These are phyloP conservation scores for Phrynosoma platyrhinos DNA, from an alignment of 2,113 vertebrate genomes.

Conservation along the genomic window DNA sequence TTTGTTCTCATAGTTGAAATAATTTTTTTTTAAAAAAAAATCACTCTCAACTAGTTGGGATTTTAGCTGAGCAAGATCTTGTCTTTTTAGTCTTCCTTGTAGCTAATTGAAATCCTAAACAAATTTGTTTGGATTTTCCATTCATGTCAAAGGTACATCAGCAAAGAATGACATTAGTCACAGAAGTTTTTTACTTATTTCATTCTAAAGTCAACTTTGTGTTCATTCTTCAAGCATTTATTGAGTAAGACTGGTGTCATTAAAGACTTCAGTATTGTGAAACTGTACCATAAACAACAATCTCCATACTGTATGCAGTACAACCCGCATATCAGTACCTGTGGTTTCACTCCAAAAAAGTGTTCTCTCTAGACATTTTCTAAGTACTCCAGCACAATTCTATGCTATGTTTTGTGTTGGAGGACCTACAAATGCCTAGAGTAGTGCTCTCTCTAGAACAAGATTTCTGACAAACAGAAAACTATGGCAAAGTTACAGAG, in stretches of 20 bases:
- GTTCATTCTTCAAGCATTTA: background rate
- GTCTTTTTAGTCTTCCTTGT: background rate
- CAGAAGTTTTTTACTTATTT: background rate
- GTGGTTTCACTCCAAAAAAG: too few relatives aligned
- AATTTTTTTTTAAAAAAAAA: background rate
- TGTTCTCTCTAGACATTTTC: too few relatives aligned
- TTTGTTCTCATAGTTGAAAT: background rate
- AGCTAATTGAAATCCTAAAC: background rate
- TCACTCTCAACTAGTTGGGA: background rate
- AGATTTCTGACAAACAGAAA: background rate
- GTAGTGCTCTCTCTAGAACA: background rate
- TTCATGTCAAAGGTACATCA: background rate
- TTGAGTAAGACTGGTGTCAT: background rate
- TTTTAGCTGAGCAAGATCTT: background rate
- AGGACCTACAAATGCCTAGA: too few relatives aligned
- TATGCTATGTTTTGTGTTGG: background rate
- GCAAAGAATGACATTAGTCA: background rate
- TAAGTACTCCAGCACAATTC: too few relatives aligned
- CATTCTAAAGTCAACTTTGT: background rate
- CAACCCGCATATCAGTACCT: too few relatives aligned
- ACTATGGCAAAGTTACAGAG: background rate
- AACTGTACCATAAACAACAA: background rate
- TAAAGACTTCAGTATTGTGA: background rate
- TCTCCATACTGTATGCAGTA: background rate
- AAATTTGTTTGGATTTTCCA: background rate